Evolutionary conservation across 2,888 invertebrate species (phyloP), one percentile per base, ranked within the genome.

Genomic region (Agonopterix arenella): DNA sequence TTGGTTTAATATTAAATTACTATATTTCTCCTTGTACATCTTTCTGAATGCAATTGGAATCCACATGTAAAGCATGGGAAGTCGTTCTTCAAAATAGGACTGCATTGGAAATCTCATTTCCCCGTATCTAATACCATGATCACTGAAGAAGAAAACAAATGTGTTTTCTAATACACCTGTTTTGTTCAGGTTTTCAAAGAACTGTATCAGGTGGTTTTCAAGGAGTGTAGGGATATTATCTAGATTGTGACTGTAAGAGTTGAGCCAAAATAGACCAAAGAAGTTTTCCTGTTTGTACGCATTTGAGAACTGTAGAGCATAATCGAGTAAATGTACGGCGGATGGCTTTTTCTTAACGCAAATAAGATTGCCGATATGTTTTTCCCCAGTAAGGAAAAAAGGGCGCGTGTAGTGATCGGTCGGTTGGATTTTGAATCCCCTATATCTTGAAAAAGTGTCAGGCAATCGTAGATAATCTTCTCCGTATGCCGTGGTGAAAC

Each of bases 371-470:
- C 84, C 82, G 13, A 75, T 76, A 16, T 2, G 36, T 11, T 90
- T 73, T 58, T 90, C 93, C 0, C 93, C 91, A 0, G 93, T 93
- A 9, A 93, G 68, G 52, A 93, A 90, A 59, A 94, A 93, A 0
- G 96, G 94, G 28, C 96, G 89, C 52, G 94, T 83, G 62, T 96
- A 96, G 66, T 95, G 95, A 70, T 97, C 95, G 0, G 95, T 93
- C 0, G 97, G 97, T 0, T 91, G 91, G 1, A 90, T 77, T 40
- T 85, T 83, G 66, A 96, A 97, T 0, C 96, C 96, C 49, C 64
- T 59, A 52, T 60, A 62, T 45, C 59, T 67, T 18, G 64, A 57
- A 71, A 94, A 95, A 0, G 95, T 95, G 48, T 93, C 93, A 2
- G 96, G 92, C 44, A 75, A 61, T 0, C 62, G 58, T 0, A 93